phyloP scores from a whole-genome alignment of 92 coral and sea anemone species.

The Umimayanthus chanpuru region DNA sequence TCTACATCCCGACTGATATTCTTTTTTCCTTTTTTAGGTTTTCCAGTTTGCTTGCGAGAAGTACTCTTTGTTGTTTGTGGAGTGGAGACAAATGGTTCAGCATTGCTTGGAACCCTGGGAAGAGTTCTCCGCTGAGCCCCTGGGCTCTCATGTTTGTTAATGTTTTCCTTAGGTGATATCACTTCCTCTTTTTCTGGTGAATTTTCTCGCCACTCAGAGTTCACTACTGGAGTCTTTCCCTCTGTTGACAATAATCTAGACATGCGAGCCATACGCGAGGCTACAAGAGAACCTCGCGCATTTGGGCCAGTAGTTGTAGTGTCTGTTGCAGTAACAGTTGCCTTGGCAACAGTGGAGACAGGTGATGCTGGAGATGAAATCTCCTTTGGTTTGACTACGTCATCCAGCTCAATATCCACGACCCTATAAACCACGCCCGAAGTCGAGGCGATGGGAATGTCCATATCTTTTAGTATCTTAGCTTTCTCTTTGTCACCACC shows the following conservation, averaged over 20 bases:
- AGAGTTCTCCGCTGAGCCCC: conserved; percentile 66
- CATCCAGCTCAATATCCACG: conserved; percentile 81
- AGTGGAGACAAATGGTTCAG: conserved; percentile 80
- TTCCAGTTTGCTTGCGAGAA: conserved; percentile 64
- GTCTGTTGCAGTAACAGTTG: conserved; percentile 2
- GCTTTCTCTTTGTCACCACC: conserved; percentile 12
- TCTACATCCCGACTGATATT: conserved; percentile 38
- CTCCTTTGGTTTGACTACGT: conserved; percentile 30
- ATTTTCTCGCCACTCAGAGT: conserved; percentile 17
- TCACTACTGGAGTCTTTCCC: conserved; percentile 35
- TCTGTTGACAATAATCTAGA: conserved; percentile 71
- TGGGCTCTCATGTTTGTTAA: conserved; percentile 48
- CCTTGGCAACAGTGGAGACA: conserved; percentile 33
- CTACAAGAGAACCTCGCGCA: conserved; percentile 62
- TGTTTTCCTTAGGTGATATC: background rate
- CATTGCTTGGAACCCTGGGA: conserved; percentile 68
- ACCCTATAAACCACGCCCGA: conserved; percentile 68
- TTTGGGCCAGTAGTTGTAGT: conserved; percentile 16
- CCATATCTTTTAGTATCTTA: conserved; percentile 33
- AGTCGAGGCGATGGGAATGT: conserved; percentile 41
- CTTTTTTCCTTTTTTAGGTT: conserved; percentile 49
- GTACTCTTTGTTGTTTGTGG: conserved; percentile 76
- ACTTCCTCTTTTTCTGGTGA: conserved; percentile 38
- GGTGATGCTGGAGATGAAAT: conserved; percentile 22
- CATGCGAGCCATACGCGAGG: conserved; percentile 72